A percentile compares a stretch with the other conserved stretches of the same genome.
These are phyloP conservation scores for Parambassis ranga DNA, from an alignment of 2,797 vertebrate species.

Conservation along the genomic window DNA sequence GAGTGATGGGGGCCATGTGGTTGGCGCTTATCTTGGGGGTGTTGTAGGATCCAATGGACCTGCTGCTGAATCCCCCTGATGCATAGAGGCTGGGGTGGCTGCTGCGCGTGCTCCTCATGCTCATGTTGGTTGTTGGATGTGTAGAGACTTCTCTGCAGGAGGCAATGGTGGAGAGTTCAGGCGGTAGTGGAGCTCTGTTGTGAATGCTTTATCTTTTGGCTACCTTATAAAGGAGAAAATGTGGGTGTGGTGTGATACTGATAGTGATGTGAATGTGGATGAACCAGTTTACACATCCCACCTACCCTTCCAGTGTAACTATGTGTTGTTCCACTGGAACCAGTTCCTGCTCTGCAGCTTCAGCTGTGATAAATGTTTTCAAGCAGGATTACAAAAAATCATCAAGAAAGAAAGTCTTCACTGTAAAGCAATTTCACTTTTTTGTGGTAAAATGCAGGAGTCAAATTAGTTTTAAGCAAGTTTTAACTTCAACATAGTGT, in stretches of 20 bases:
- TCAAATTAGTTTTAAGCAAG: no score
- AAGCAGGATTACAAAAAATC: no score
- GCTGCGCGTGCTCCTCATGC: slow-evolving; percentile 24
- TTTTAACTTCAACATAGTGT: no score
- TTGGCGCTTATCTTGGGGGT: slow-evolving; percentile 10
- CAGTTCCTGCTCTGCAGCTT: not conserved
- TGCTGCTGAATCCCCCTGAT: slow-evolving; percentile 58
- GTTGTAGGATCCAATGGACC: slow-evolving; percentile 55
- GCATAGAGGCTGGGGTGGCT: not conserved
- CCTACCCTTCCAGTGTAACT: slow-evolving; percentile 27
- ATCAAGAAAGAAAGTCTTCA: not conserved
- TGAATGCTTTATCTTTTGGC: slow-evolving; percentile 23
- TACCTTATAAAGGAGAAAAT: slow-evolving; percentile 61
- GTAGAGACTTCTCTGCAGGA: not conserved
- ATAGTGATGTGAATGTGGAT: slow-evolving; percentile 57
- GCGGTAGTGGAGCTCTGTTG: slow-evolving; percentile 1
- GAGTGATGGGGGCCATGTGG: slow-evolving; percentile 48
- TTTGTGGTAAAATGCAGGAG: no score
- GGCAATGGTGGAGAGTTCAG: not conserved
- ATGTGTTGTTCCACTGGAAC: slow-evolving; percentile 17
- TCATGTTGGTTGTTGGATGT: slow-evolving; percentile 64
- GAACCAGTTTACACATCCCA: slow-evolving; percentile 68
- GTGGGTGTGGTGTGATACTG: slow-evolving; percentile 49
- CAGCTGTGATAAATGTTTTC: no score
- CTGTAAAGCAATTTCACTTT: not conserved